Percentiles rank a stretch among this genome's conserved stretches.
Evolutionary conservation across 2,888 invertebrate genomes (phyloP).

Genomic region (Beris morrisii): DNA sequence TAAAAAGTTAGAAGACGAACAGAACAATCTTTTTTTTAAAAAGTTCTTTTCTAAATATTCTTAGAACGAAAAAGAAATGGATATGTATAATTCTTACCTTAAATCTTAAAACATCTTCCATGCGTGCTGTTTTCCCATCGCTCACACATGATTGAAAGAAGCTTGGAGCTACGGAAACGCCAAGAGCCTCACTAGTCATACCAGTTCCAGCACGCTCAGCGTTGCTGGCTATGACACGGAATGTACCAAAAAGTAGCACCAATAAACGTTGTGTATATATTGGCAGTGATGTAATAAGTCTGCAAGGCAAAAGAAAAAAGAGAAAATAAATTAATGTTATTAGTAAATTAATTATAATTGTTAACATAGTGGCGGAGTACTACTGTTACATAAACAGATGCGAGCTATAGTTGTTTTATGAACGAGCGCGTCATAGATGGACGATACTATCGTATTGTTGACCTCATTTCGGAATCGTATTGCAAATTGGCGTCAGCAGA

Average conservation of each 20-base stretch:
- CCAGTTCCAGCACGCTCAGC: conserved; percentile 87
- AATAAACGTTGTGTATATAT: conserved; percentile 89
- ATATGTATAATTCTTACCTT: conserved; percentile 66
- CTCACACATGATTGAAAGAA: conserved; percentile 96
- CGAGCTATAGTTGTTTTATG: too few relatives aligned
- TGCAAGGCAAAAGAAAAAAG: conserved; percentile 54
- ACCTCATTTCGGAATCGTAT: too few relatives aligned
- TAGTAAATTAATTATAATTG: neutral
- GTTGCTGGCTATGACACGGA: conserved; percentile 90
- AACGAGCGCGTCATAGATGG: too few relatives aligned
- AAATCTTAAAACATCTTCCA: conserved; percentile 93
- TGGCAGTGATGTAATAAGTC: conserved; percentile 85
- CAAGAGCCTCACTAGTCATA: conserved; percentile 93
- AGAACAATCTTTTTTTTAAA: neutral
- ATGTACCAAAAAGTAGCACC: conserved; percentile 95
- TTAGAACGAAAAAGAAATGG: conserved; percentile 4
- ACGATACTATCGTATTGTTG: too few relatives aligned
- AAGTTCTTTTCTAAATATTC: neutral
- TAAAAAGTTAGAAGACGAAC: neutral
- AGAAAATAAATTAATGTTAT: conserved; percentile 22
- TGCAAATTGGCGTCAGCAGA: too few relatives aligned
- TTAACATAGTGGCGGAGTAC: neutral
- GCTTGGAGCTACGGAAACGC: conserved; percentile 93
- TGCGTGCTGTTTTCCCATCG: conserved; percentile 91
- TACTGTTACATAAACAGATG: too few relatives aligned